Evolutionary conservation across 2,888 invertebrate species (phyloP), one percentile per base, ranked within the genome.

Genomic region (Lamellibrachia satsuma): DNA sequence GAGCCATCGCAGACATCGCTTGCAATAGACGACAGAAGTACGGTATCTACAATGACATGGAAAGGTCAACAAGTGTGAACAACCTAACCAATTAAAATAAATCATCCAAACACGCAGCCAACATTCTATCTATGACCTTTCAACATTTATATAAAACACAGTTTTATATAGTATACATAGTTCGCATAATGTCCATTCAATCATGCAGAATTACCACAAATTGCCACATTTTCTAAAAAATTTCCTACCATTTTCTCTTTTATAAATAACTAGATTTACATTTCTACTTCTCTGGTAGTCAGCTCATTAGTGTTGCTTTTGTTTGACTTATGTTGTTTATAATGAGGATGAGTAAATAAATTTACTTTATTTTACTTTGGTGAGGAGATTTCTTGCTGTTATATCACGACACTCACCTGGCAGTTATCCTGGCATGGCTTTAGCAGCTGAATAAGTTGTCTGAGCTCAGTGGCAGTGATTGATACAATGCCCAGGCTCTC

Each of bases 401-500:
- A 55, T 55, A 7, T 55, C 55, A 3, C 55, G 7, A 55, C 55
- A 11, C 75, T 93, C 57, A 96, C 96, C 95, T 96, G 96, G n/a
- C 95, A 95, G 90, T 96, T 95, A 90, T 95, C 95, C 91, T 96
- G 96, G 93, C 96, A 96, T 57, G 95, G 93, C 93, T 96, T 95
- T 90, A 97, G 95, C 27, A 97, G 95, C 91, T 96, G 95, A 94
- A 97, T 97, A 92, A 97, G 96, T 93, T 97, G 96, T 95, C 97
- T 97, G n/a, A 97, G 96, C 95, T 97, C 97, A 91, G 96, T 96
- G 1, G 97, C 97, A 55, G 97, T 97, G 93, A 97, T 97, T 93
- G 97, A 97, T 93, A 97, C 96, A 93, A 97, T 97, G 22, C 97
- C 97, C 9, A 97, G 96, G 93, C 97, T 97, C 95, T 97, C 97